Evolutionary conservation across 1,140 invertebrate genomes (phyloP), one percentile per base, ranked within the genome.

Genomic region (Samia ricini): DNA sequence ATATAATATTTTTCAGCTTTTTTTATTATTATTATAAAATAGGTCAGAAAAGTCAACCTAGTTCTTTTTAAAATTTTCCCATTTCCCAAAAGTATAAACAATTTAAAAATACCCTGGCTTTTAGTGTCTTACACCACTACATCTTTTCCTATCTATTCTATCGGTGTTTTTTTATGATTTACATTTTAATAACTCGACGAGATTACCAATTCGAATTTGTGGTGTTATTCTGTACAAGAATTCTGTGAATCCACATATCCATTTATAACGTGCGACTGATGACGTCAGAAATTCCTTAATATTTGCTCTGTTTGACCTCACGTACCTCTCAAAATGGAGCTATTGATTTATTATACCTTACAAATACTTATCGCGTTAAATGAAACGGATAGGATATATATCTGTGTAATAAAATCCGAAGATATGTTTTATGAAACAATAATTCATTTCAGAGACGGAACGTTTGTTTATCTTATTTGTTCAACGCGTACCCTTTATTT

Each of bases 381-480:
- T 50, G 6, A 18, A 50, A 4, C 19, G n/a, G n/a, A 18, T 10
- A 50, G 48, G 48, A 18, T 18, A 50, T 50, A 21, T 21, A 20
- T 12, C 19, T 64, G 29, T 61, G n/a, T 18, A 61, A 59, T 24
- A 22, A 60, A 33, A 48, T 57, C 7, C 26, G 18, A 7, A 58
- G n/a, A 22, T 48, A 49, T 18, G 51, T 29, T 29, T 52, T 66
- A 66, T 63, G 59, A 59, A n/a, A 56, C 59, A 36, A 57, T 33
- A 55, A 61, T 62, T 66, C 61, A 64, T 61, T 63, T 29, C 36
- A 42, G 56, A 29, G 58, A 63, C 60, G 49, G 21, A 51, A 23
- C 54, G 65, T 68, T 65, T 66, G 64, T 72, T 68, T 68, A 71
- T 66, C 61, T 68, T 72, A 72, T 72, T 68, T 66, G 61, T 63